phyloP scores from a whole-genome alignment of 2,113 vertebrate species.

The Catharus bicknelli region DNA sequence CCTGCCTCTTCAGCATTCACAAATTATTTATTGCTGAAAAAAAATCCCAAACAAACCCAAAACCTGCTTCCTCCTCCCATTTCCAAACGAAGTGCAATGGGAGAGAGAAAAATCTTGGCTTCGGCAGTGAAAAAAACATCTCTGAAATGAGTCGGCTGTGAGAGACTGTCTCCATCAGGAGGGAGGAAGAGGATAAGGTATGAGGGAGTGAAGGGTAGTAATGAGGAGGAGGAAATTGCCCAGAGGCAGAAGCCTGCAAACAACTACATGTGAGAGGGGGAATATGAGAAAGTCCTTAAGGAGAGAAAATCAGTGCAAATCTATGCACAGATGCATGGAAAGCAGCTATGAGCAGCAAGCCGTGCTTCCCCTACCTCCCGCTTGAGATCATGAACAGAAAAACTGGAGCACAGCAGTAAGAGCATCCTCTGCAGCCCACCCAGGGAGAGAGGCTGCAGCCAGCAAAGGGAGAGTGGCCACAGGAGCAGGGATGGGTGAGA shows the following conservation, averaged over 20 bases:
- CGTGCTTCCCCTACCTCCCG: not conserved
- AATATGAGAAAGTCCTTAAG: not conserved
- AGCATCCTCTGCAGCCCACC: conserved; percentile 2
- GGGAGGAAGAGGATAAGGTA: not conserved
- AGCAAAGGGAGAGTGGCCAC: rapidly evolving
- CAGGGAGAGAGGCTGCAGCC: not conserved
- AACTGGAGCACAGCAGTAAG: not conserved
- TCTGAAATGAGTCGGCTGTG: conserved; percentile 56
- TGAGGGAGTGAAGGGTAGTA: not conserved
- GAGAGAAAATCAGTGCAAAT: conserved; percentile 20
- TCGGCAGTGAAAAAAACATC: not conserved
- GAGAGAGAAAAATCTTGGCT: conserved; percentile 54
- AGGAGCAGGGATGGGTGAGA: rapidly evolving
- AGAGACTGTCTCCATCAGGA: not conserved
- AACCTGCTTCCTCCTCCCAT: not conserved
- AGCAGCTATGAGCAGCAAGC: not conserved
- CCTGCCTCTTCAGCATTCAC: conserved; percentile 10
- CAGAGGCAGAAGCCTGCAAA: not conserved
- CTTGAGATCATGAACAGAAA: not conserved
- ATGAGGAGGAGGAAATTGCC: not conserved
- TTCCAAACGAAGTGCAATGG: not conserved
- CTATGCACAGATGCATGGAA: not conserved
- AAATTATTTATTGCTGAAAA: conserved; percentile 32
- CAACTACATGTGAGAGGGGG: rapidly evolving
- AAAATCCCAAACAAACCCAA: not conserved